phyloP scores from a whole-genome alignment of 2,797 vertebrate species.

The Phoebastria nigripes region DNA sequence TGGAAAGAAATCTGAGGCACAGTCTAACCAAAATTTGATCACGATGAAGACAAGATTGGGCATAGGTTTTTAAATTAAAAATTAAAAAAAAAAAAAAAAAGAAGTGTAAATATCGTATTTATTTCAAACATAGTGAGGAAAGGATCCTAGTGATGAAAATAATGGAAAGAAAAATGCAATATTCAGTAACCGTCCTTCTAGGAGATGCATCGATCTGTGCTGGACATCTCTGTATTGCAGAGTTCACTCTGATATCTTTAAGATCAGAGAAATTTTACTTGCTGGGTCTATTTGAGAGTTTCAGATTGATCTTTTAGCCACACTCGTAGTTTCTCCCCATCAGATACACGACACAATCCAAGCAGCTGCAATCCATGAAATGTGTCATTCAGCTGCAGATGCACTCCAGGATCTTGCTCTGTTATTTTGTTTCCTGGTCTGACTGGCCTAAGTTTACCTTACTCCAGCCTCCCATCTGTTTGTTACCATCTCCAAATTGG shows the following conservation, averaged over 20 bases:
- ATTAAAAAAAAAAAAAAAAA: neutral
- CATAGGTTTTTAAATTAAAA: neutral
- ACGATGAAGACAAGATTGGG: fast-evolving
- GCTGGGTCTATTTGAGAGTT: neutral
- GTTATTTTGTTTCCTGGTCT: neutral
- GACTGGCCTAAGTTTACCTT: neutral
- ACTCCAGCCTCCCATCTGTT: neutral
- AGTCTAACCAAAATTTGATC: neutral
- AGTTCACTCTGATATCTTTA: neutral
- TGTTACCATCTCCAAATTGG: fast-evolving
- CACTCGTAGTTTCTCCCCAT: neutral
- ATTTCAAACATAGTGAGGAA: neutral
- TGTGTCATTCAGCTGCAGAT: neutral
- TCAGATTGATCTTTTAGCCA: neutral
- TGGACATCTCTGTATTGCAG: neutral
- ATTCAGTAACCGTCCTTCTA: neutral
- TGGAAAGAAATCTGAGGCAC: neutral
- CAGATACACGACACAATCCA: neutral
- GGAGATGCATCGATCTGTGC: neutral
- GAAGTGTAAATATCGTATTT: neutral
- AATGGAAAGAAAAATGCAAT: fast-evolving
- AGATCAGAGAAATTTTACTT: neutral
- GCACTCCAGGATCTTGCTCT: neutral
- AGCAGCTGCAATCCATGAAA: neutral
- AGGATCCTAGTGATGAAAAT: neutral